Conservation (phyloP, 2,113 vertebrate genomes). For the Tonatia bakeri region DNA sequence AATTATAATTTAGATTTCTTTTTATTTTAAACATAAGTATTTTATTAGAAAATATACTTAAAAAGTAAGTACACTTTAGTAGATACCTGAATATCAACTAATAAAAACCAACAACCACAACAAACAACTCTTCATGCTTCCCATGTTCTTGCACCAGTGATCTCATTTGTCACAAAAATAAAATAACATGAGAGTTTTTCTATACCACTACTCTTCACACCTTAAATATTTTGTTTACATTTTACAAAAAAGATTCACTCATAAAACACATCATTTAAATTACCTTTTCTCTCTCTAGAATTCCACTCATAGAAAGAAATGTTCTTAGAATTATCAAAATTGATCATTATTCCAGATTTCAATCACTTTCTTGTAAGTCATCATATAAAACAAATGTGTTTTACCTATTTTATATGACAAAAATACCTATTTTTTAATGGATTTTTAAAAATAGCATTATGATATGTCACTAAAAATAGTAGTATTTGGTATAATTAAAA, state of each 20-base stretch:
- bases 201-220: not conserved
- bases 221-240: not conserved
- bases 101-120: slow-evolving; percentile 38
- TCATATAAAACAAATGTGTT: not conserved
- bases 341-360: not conserved
- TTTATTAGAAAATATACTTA: slow-evolving; percentile 59
- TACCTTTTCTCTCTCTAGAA: not conserved
- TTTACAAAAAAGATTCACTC: not conserved
- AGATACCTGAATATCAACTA: slow-evolving; percentile 53
- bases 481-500: not conserved
- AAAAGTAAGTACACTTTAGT: not conserved
- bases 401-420: not conserved
- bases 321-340: not conserved
- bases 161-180: not conserved
- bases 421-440: not conserved
- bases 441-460: not conserved
- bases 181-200: not conserved
- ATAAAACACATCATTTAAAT: not conserved
- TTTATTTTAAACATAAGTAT: slow-evolving; percentile 56
- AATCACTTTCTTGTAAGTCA: not conserved
- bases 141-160: not conserved
- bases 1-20: slow-evolving; percentile 65
- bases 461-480: not conserved
- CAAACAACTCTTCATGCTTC: not conserved
- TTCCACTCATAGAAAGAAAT: not conserved